Conservation (phyloP, 37 sponge, comb jelly and placozoan species). For the Chondrosia reniformis region DNA sequence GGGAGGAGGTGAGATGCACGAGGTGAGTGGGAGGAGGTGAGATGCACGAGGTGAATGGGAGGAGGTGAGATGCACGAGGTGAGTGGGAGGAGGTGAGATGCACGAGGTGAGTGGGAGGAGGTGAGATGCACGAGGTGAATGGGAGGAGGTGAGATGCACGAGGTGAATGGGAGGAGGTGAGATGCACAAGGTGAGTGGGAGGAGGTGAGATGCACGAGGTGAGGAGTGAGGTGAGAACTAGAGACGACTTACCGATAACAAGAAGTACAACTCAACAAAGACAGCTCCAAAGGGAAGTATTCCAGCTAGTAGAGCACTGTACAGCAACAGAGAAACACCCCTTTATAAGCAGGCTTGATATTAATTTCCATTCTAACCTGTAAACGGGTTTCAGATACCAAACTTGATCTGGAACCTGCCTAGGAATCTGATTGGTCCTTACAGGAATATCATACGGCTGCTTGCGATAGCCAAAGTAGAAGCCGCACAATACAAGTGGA, state of each 20-base stretch:
- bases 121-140: too few relatives aligned
- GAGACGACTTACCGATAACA: constrained; percentile 75
- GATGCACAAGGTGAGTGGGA: too few relatives aligned
- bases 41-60: too few relatives aligned
- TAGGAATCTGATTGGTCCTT: constrained; percentile 95
- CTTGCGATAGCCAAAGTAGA: constrained; percentile 95
- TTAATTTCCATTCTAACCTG: constrained; percentile 38
- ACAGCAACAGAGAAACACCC: background rate
- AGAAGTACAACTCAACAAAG: constrained; percentile 98
- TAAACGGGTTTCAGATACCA: constrained; percentile 79
- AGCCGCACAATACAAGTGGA: constrained; percentile 88
- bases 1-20: too few relatives aligned
- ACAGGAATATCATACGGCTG: constrained; percentile 98
- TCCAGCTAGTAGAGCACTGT: constrained; percentile 84
- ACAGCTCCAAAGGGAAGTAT: constrained; percentile 97
- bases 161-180: too few relatives aligned
- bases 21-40: too few relatives aligned
- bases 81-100: too few relatives aligned
- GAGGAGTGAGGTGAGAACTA: too few relatives aligned
- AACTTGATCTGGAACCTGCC: constrained; percentile 90
- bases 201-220: background rate
- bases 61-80: too few relatives aligned
- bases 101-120: too few relatives aligned
- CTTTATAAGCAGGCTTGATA: background rate
- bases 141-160: too few relatives aligned